These are phyloP conservation scores for Heliocidaris erythrogramma DNA, from an alignment of 35 echinoderm and acorn worm species.

Conservation along the genomic window DNA sequence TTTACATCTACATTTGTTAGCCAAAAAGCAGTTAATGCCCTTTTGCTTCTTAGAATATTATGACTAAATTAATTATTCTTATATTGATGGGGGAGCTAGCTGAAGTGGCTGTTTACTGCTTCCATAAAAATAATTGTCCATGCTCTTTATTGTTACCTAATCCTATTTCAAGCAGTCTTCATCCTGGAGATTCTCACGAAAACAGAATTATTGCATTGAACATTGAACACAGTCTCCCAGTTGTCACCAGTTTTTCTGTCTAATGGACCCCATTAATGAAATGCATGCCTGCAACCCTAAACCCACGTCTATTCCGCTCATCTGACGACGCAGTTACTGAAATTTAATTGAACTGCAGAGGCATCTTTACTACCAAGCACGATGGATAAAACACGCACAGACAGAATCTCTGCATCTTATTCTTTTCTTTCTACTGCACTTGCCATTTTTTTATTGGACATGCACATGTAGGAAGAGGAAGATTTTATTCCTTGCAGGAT, in stretches of 20 bases:
- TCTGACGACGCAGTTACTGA: background rate
- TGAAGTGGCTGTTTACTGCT: too few relatives aligned
- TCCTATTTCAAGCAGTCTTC: background rate
- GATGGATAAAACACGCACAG: background rate
- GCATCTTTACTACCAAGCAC: background rate
- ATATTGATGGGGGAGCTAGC: too few relatives aligned
- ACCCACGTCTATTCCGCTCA: background rate
- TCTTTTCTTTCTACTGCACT: background rate
- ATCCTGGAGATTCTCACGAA: background rate
- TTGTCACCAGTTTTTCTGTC: background rate
- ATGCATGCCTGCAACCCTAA: background rate
- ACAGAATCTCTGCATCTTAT: background rate
- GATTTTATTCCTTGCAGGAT: background rate
- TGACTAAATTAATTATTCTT: too few relatives aligned
- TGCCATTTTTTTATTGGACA: background rate
- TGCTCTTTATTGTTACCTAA: background rate
- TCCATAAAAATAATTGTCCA: background rate
- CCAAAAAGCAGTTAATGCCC: too few relatives aligned
- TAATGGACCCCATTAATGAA: slow-evolving; percentile 11
- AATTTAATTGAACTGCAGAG: background rate
- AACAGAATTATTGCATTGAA: background rate
- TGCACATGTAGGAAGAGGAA: background rate
- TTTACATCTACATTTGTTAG: too few relatives aligned
- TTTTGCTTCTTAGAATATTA: too few relatives aligned
- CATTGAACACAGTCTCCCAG: background rate